A percentile compares a stretch with the other conserved stretches of the same genome.
Conservation (phyloP, 2,113 vertebrate genomes). For the Hydropotes inermis region DNA sequence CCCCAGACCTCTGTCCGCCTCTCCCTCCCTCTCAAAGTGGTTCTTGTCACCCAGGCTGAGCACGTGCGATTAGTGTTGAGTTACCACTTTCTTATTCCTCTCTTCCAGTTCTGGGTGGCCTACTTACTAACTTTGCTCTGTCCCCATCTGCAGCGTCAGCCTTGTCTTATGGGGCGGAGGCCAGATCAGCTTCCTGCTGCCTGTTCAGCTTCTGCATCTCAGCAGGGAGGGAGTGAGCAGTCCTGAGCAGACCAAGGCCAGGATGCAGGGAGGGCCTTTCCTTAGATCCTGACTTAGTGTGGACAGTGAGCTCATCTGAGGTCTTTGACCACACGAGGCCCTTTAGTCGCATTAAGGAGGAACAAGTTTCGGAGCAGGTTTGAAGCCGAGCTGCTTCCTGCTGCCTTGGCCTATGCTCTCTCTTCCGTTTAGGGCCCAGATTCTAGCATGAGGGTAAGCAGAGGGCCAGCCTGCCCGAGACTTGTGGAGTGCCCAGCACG, state of each 20-base stretch:
- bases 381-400: background rate
- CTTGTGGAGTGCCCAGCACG: rapidly evolving
- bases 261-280: background rate
- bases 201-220: background rate
- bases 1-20: background rate
- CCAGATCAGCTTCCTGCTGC: too few species aligned
- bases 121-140: background rate
- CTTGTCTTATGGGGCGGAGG: rapidly evolving
- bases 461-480: rapidly evolving
- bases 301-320: background rate
- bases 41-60: background rate
- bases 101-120: background rate
- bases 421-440: too few species aligned
- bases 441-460: background rate
- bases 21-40: background rate
- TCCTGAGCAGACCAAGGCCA: too few species aligned
- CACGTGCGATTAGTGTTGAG: background rate
- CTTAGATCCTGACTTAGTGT: background rate
- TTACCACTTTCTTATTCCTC: background rate
- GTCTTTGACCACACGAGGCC: background rate
- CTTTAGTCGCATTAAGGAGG: background rate
- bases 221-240: background rate
- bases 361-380: background rate
- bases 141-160: background rate
- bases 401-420: background rate